phyloP scores from a whole-genome alignment of 1,140 invertebrate genomes.

The Zaprionus kolodkinae region DNA sequence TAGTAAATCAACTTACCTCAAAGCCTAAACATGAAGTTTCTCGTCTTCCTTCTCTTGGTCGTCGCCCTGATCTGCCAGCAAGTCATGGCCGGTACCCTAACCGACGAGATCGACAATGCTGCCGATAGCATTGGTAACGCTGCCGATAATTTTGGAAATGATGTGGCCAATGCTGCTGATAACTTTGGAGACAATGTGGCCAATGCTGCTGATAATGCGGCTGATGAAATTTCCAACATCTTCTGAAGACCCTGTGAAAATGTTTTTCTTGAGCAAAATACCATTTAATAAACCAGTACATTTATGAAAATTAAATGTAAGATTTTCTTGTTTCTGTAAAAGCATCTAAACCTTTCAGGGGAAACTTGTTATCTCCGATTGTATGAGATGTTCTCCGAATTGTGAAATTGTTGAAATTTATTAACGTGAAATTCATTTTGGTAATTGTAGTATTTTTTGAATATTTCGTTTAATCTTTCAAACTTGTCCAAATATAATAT shows the following conservation, averaged over 20 bases:
- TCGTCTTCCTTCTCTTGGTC: constrained; percentile 12
- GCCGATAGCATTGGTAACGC: constrained; percentile 8
- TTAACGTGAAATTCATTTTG: too few species aligned
- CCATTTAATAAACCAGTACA: neutral
- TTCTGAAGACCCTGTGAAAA: neutral
- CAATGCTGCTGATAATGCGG: constrained; percentile 6
- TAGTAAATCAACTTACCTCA: constrained; percentile 2
- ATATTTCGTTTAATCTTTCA: too few species aligned
- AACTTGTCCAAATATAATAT: too few species aligned
- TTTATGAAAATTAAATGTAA: neutral
- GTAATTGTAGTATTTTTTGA: too few species aligned
- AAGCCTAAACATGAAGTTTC: constrained; percentile 15
- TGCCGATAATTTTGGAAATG: neutral
- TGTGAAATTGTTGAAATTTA: too few species aligned
- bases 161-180: neutral
- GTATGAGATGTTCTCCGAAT: too few species aligned
- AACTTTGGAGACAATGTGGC: constrained; percentile 11
- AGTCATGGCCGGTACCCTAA: neutral
- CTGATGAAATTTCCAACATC: neutral
- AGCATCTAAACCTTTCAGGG: constrained; percentile 47
- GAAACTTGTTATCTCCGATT: constrained; percentile 11
- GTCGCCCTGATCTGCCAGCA: constrained; percentile 12
- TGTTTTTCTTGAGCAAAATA: neutral
- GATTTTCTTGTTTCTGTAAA: neutral
- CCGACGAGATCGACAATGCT: neutral